These are phyloP conservation scores for Teleogryllus occipitalis DNA, from an alignment of 1,140 invertebrate genomes.

Conservation along the genomic window DNA sequence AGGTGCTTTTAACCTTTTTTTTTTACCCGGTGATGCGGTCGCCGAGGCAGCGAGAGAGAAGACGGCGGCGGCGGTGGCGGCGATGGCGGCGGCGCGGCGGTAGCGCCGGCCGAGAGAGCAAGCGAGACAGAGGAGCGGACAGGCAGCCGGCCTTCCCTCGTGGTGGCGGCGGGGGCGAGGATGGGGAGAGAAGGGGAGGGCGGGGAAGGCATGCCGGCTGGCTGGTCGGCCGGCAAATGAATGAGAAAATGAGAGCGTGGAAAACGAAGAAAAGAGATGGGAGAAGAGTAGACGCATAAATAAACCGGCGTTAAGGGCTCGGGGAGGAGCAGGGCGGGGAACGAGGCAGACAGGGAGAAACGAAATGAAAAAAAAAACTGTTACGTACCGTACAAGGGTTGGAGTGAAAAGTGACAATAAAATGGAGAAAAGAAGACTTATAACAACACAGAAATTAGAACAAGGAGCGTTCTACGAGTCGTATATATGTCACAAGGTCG, in stretches of 20 bases:
- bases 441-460: neutral
- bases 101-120: neutral
- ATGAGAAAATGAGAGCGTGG: neutral
- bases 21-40: too few species aligned
- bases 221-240: neutral
- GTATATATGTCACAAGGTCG: neutral
- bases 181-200: too few species aligned
- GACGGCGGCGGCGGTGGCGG: too few species aligned
- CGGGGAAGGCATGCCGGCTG: neutral
- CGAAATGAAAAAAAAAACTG: neutral
- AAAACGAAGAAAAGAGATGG: neutral
- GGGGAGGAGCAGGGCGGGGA: neutral
- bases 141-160: too few species aligned
- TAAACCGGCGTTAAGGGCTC: neutral
- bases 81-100: too few species aligned
- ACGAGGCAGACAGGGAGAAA: neutral
- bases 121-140: neutral
- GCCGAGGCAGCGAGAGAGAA: neutral
- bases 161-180: too few species aligned
- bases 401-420: slow-evolving; percentile 1
- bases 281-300: neutral
- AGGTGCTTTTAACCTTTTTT: too few species aligned
- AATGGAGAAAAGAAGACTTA: neutral
- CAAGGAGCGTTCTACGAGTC: neutral
- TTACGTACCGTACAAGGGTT: neutral